A percentile compares a stretch with the other conserved stretches of the same genome.
Evolutionary conservation across 2,888 invertebrate species (phyloP).

Genomic region (Drosophila colorata): DNA sequence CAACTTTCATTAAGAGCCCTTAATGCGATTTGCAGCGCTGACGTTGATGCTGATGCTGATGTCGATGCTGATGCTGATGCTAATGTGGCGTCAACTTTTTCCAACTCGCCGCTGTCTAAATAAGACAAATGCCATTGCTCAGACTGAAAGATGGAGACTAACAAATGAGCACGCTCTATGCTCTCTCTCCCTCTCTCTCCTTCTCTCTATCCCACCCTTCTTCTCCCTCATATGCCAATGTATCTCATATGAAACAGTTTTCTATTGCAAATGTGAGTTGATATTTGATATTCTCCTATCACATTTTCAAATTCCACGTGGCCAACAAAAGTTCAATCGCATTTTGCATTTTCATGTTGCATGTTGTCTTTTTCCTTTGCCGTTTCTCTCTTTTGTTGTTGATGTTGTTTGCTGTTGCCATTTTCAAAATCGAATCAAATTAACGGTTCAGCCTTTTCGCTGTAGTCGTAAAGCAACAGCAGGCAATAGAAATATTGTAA

Average conservation of each 20-base stretch:
- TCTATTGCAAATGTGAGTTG: constrained; percentile 53
- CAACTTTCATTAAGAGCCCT: constrained; percentile 82
- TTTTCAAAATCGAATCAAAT: constrained; percentile 77
- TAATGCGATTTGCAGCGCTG: constrained; percentile 80
- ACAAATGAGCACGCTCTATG: constrained; percentile 20
- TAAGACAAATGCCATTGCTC: constrained; percentile 68
- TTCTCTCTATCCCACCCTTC: no score
- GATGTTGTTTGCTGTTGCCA: constrained; percentile 57
- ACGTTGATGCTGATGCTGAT: constrained; percentile 47
- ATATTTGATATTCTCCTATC: constrained; percentile 10
- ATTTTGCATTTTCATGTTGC: constrained; percentile 66
- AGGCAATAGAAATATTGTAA: constrained; percentile 79
- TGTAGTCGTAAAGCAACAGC: constrained; percentile 72
- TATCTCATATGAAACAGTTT: constrained; percentile 6
- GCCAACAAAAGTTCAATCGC: constrained; percentile 43
- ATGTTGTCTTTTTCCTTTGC: constrained; percentile 33
- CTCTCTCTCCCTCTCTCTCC: not conserved
- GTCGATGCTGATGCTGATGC: constrained; percentile 16
- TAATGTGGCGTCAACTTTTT: constrained; percentile 46
- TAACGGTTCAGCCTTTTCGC: constrained; percentile 77
- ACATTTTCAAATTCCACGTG: constrained; percentile 31
- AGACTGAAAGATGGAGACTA: not conserved
- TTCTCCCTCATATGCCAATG: not conserved
- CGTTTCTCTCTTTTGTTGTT: constrained; percentile 3
- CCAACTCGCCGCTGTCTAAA: constrained; percentile 38